Conservation (phyloP, 2,888 invertebrate genomes). For the Thymelicus acteon region DNA sequence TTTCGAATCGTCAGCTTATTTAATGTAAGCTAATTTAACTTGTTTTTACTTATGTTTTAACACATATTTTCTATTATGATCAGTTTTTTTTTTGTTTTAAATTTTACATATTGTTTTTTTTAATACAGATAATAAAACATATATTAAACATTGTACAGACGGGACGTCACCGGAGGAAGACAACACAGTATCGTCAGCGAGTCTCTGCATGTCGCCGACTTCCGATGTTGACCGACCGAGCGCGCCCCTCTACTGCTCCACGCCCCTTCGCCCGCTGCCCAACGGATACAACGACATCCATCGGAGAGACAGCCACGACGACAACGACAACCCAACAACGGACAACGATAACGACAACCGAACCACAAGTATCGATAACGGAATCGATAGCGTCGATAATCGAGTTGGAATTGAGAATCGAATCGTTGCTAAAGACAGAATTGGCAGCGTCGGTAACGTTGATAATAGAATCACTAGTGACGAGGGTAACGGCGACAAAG, state of each 20-base stretch:
- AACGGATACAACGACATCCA: conserved; percentile 59
- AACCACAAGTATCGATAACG: conserved; percentile 14
- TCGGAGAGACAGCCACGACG: neutral
- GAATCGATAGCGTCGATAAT: conserved; percentile 16
- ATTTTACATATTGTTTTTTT: neutral
- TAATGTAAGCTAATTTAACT: no score
- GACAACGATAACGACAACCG: conserved; percentile 18
- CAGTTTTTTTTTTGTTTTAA: conserved; percentile 36
- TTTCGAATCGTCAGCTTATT: no score
- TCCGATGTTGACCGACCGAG: conserved; percentile 42
- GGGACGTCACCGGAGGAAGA: conserved; percentile 70
- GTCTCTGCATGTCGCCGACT: conserved; percentile 72
- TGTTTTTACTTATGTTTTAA: no score
- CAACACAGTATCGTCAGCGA: conserved; percentile 73
- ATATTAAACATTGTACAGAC: conserved; percentile 54
- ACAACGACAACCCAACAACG: conserved; percentile 16
- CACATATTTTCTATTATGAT: conserved; percentile 1
- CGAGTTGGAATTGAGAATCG: conserved; percentile 5
- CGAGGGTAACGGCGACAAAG: conserved; percentile 23
- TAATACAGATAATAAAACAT: neutral
- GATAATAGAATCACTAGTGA: conserved; percentile 9
- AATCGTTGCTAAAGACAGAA: conserved; percentile 10
- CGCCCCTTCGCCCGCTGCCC: conserved; percentile 58
- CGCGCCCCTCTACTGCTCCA: conserved; percentile 56
- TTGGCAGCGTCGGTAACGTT: conserved; percentile 14